Evolutionary conservation across 2,797 vertebrate species (phyloP), one percentile per base, ranked within the genome.

Genomic region (Danionella dracula): DNA sequence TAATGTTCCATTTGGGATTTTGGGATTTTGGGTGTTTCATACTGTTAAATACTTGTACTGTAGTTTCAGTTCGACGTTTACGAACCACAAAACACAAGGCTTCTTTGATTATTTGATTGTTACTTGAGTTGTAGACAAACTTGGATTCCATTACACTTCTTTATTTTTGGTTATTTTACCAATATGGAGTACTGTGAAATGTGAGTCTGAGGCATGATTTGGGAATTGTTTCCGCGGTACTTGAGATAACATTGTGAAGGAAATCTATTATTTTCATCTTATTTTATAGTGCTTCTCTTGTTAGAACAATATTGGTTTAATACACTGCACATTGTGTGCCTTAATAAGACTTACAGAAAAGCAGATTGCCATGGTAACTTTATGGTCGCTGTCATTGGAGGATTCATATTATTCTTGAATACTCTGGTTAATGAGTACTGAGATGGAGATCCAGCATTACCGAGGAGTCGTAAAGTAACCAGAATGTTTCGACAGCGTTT

Each of bases 171-270:
- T 87, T 85, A 79, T 85, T 81, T 83, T 77, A 83, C 78, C 80
- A 72, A 72, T 76, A 84, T 82, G 54, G 71, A 84, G 85, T 88
- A 84, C 78, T 78, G 83, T 88, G 83, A 84, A 79, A 83, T 87
- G 78, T 87, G 86, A 61, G 83, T 88, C 80, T 84, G 84, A 86
- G 87, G 87, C 87, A 89, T 90, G 88, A 87, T 81, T 87, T 77
- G 82, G 81, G 81, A 81, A 83, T 86, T 86, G 85, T 84, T 83
- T 84, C 75, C 54, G 75, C 76, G 83, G 83, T 84, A 84, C 80
- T 82, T 78, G 15, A 78, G 75, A 75, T 74, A 67, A 63, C 77
- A 72, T 82, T 82, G 76, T 81, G 74, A 83, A 81, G 74, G 74
- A 66, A 68, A 76, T 81, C 48, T 76, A 79, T 78, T 83, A n/a